Evolutionary conservation across 1,140 invertebrate species (phyloP).

Genomic region (Caenorhabditis briggsae): DNA sequence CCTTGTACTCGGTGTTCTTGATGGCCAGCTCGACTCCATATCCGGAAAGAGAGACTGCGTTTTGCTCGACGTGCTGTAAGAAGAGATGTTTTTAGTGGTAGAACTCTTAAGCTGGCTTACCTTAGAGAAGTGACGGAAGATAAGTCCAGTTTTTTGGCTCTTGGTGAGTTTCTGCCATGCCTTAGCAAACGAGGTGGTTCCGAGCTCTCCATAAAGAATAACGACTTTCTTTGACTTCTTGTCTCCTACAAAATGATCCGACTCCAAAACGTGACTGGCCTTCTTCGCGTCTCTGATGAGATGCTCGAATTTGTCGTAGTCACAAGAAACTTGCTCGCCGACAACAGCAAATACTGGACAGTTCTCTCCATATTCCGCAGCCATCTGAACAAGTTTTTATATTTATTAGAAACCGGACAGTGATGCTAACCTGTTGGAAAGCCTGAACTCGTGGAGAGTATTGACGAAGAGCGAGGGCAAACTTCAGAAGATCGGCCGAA

Average conservation of each 20-base stretch:
- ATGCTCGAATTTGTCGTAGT: conserved; percentile 11
- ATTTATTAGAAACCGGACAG: conserved; percentile 15
- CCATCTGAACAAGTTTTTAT: background rate
- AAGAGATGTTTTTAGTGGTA: background rate
- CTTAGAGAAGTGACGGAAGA: conserved; percentile 69
- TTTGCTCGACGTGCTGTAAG: conserved; percentile 69
- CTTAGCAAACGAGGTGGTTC: conserved; percentile 63
- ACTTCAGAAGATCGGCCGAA: conserved; percentile 69
- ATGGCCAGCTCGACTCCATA: conserved; percentile 98
- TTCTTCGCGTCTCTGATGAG: conserved; percentile 14
- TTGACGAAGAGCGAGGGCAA: conserved; percentile 72
- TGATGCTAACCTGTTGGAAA: conserved; percentile 69
- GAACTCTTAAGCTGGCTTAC: conserved; percentile 28
- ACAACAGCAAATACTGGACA: conserved; percentile 27
- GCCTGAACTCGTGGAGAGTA: conserved; percentile 74
- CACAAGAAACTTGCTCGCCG: conserved; percentile 35
- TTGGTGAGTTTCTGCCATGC: conserved; percentile 62
- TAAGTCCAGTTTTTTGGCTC: conserved; percentile 58
- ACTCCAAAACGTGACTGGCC: conserved; percentile 22
- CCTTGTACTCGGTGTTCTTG: conserved; percentile 98
- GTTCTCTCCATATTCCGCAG: conserved; percentile 8
- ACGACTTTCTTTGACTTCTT: conserved; percentile 21
- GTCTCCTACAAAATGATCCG: conserved; percentile 15
- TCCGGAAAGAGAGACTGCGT: conserved; percentile 87
- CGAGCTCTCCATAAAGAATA: conserved; percentile 70